Evolutionary conservation across 2,797 vertebrate genomes (phyloP), one percentile per base, ranked within the genome.

Genomic region (Craterocephalus amniculus): DNA sequence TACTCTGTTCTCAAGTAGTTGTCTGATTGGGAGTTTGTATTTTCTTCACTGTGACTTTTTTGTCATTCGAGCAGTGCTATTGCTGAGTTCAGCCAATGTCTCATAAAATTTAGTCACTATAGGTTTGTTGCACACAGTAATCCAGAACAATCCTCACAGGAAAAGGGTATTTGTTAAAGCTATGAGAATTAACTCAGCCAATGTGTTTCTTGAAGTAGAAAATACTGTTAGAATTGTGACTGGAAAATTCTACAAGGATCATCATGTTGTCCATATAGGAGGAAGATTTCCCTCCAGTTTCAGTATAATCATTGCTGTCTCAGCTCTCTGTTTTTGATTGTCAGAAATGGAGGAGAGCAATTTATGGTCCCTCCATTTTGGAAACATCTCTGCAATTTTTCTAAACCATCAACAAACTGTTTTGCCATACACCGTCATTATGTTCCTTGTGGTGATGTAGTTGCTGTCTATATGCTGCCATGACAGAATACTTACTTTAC

Each of bases 271-370:
- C 27, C 32, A 13, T 20, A 1, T 10, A 16, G 43, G n/a, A 67
- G 59, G 2, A 55, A 64, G 59, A 71, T 36, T 24, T 70, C 48
- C n/a, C 38, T 54, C 9, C 22, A 27, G n/a, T 66, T 59, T 66
- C 24, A 35, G 36, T 61, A 29, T 49, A 59, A 55, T 60, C 4
- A 26, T 62, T 26, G 29, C 20, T 59, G 40, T 58, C 32, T 57
- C 6, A 36, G 32, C 4, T 56, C 67, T 58, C 66, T 65, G 29
- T 62, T 63, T 70, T 16, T 74, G 40, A 67, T 72, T 75, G 55
- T 34, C 36, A 76, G 12, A 22, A 51, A 52, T 10, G 34, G 12
- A 51, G 60, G 60, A 49, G 48, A 62, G 13, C 45, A 16, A 63
- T 66, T 64, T 68, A 43, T 5, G 13, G 27, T 64, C 20, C 18